Evolutionary conservation across 2,888 invertebrate genomes (phyloP).

Genomic region (Orthosia incerta): DNA sequence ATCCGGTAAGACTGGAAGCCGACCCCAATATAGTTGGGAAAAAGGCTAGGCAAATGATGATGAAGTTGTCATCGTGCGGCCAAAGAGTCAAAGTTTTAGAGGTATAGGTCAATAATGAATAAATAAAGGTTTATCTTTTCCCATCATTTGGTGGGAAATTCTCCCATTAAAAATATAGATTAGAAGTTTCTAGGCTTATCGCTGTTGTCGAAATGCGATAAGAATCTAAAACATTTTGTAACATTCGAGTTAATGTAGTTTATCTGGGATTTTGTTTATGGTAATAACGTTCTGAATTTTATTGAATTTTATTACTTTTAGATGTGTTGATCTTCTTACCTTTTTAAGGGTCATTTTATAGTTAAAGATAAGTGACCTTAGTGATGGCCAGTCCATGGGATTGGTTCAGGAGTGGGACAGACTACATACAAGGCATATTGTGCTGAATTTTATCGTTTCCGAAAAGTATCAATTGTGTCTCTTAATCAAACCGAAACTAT

Average conservation of each 20-base stretch:
- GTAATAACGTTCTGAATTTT: slow-evolving; percentile 9
- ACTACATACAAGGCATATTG: too few species aligned
- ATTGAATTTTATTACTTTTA: neutral
- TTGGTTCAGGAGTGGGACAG: too few species aligned
- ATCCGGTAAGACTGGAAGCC: too few species aligned
- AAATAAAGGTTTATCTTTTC: slow-evolving; percentile 18
- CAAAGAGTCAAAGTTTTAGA: slow-evolving; percentile 13
- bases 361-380: neutral
- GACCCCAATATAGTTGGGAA: too few species aligned
- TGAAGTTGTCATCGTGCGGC: slow-evolving; percentile 23
- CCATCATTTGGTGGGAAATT: slow-evolving; percentile 49
- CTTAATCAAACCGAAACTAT: too few species aligned
- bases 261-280: slow-evolving; percentile 3
- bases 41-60: too few species aligned
- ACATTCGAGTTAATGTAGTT: neutral
- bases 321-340: neutral
- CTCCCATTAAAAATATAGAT: slow-evolving; percentile 35
- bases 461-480: too few species aligned
- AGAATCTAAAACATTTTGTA: slow-evolving; percentile 16
- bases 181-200: slow-evolving; percentile 5
- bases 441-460: too few species aligned
- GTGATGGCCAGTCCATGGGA: too few species aligned
- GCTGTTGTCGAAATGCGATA: slow-evolving; percentile 25
- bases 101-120: slow-evolving; percentile 15
- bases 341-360: slow-evolving; percentile 13